Base-by-base conservation (phyloP, 2,797 vertebrate species). In the Champsocephalus gunnari region DNA sequence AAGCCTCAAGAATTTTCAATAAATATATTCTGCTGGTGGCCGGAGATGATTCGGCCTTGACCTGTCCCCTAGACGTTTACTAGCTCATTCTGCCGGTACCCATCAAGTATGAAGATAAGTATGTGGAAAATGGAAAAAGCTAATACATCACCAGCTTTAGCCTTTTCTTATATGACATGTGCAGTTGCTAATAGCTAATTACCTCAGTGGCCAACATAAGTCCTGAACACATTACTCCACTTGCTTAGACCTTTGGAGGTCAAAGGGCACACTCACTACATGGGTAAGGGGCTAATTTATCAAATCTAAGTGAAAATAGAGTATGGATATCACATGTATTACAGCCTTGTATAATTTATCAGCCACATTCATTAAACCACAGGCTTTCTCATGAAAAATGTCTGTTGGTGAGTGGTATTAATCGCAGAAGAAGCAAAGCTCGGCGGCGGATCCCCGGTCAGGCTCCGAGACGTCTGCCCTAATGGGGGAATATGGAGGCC, bases 401-500 rank as follows among this genome's bases (percentile, higher is more conserved):
- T 81, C 54, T 16, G 28, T 45, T 5, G 3, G 51, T 1, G 28
- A 38, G 43, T 60, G 48, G 70, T 4, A 90, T 87, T 87, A 92
- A 92, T 85, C 77, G 87, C 75, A 76, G 73, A 80, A 71, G 63
- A 84, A 86, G 8, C 50, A 0, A 79, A 59, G 73, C 57, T 61
- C 1, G 57, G 75, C 53, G 1, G n/a, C 9, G 34, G 74, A 73
- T 73, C 57, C 61, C 12, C 49, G 47, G 71, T 63, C 34, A 28
- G 80, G 73, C 80, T 85, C 71, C 6, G 57, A 75, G 70, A 85
- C n/a, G 63, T 72, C 69, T 74, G 84, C 75, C 34, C 87, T 92
- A 86, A 93, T 88, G 79, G 86, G 83, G 84, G 81, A 92, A 87
- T 86, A 90, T 61, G 83, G 86, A 82, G 84, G 81, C 86, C 87